These are phyloP conservation scores for Axinella damicornis DNA, from an alignment of 37 sponge, comb jelly and placozoan species.

Conservation along the genomic window DNA sequence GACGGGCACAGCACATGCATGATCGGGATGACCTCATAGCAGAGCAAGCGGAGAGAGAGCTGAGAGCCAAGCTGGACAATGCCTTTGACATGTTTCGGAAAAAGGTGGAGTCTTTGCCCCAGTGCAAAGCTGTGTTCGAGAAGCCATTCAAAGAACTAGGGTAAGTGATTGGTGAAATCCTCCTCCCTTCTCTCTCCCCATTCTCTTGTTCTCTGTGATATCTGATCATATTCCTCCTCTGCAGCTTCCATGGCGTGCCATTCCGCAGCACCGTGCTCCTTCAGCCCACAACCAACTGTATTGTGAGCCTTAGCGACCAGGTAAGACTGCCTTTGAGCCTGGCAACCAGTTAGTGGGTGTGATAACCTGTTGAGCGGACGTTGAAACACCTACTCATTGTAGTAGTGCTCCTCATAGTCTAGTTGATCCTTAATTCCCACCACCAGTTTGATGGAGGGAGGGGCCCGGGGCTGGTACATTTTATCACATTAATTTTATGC, in stretches of 20 bases:
- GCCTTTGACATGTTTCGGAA: conserved; percentile 92
- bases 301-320: conserved; percentile 89
- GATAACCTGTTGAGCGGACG: too few species aligned
- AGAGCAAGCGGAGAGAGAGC: conserved; percentile 97
- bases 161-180: conserved; percentile 27
- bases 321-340: conserved; percentile 8
- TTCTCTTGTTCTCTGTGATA: not conserved
- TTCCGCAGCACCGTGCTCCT: conserved; percentile 88
- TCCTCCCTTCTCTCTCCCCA: not conserved
- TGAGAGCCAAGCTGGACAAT: conserved; percentile 88
- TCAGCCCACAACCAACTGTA: conserved; percentile 96
- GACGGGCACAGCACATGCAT: conserved; percentile 93
- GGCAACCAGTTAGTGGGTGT: too few species aligned
- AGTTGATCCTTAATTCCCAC: too few species aligned
- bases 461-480: too few species aligned
- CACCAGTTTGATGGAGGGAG: too few species aligned
- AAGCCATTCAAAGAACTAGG: conserved; percentile 94
- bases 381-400: too few species aligned
- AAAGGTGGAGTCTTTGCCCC: conserved; percentile 84
- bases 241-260: conserved; percentile 95
- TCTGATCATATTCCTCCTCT: too few species aligned
- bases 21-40: conserved; percentile 98
- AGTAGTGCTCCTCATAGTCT: too few species aligned
- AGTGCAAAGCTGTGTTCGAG: conserved; percentile 85
- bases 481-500: too few species aligned